These are phyloP conservation scores for Drosophila mayaguana DNA, from an alignment of 2,888 invertebrate species.

Conservation along the genomic window DNA sequence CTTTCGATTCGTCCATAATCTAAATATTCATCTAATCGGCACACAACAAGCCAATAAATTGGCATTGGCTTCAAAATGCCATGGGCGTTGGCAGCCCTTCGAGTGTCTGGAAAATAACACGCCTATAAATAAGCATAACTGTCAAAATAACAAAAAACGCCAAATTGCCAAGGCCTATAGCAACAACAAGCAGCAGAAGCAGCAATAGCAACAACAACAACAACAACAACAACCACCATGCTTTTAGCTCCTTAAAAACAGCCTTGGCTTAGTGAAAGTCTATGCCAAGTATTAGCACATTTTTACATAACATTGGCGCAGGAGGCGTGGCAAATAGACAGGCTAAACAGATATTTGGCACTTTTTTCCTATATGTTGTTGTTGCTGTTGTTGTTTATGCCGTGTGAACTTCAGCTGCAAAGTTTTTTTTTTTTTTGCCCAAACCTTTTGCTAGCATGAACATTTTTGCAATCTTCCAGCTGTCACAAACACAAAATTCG, in stretches of 20 bases:
- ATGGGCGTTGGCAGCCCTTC: slow-evolving; percentile 27
- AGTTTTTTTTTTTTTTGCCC: slow-evolving; percentile 34
- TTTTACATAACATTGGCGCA: slow-evolving; percentile 25
- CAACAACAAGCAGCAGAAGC: slow-evolving; percentile 14
- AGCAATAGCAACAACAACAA: slow-evolving; percentile 26
- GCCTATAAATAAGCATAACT: slow-evolving; percentile 80
- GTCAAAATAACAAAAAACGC: slow-evolving; percentile 64
- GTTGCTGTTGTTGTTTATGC: slow-evolving; percentile 17
- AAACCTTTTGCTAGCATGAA: slow-evolving; percentile 51
- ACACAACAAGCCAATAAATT: slow-evolving; percentile 77
- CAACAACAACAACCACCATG: no score
- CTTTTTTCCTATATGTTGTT: slow-evolving; percentile 8
- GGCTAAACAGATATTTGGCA: slow-evolving; percentile 36
- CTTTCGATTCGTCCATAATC: slow-evolving; percentile 63
- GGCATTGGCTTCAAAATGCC: slow-evolving; percentile 66
- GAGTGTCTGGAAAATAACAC: slow-evolving; percentile 49
- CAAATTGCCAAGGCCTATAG: slow-evolving; percentile 43
- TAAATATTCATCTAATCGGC: slow-evolving; percentile 74
- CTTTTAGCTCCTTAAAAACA: slow-evolving; percentile 32
- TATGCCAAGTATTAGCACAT: slow-evolving; percentile 59
- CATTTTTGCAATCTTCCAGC: slow-evolving; percentile 66
- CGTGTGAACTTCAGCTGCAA: slow-evolving; percentile 54
- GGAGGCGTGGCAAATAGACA: slow-evolving; percentile 40
- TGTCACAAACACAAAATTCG: slow-evolving; percentile 67
- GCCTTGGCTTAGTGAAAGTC: slow-evolving; percentile 45